Base-by-base conservation (phyloP, 2,113 vertebrate species). In the Maccullochella peelii region DNA sequence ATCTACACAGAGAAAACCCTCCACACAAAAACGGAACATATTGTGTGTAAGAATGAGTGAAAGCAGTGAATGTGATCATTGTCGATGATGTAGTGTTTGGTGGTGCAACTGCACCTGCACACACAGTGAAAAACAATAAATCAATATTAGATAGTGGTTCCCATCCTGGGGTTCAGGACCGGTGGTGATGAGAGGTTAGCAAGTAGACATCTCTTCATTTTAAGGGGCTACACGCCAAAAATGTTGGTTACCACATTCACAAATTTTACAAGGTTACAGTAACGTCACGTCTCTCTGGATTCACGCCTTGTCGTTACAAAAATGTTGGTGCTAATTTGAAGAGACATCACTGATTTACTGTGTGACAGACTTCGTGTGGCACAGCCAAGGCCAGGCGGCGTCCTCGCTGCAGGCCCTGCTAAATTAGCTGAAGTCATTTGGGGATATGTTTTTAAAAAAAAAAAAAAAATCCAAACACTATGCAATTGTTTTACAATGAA, bases 41-140 rank as follows among this genome's bases (percentile, higher is more conserved):
- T 67, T 11, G 54, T 30, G 36, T 6, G 6, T 2, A 20, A 18
- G 42, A 57, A 82, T 30, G n/a, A 68, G n/a, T 36, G 50, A 42
- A 50, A 33, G 62, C 38, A 16, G 27, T n/a, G 47, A 73, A 67
- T 59, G 23, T 23, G 25, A 80, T 58, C 7, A 49, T 62, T 58
- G 75, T 40, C 62, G 25, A 47, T 89, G 71, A 83, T 52, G 72
- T 63, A 77, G 77, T 50, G 33, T 84, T 86, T 70, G 58, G 50
- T 78, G 69, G 66, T 50, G 38, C 65, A 36, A 55, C 52, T 36
- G 2, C n/a, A n/a, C 21, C 42, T 23, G 71, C 14, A 47, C 25
- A 18, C 23, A 58, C 9, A 55, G 47, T 42, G 27, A 80, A 42
- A 85, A 69, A 70, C 70, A 75, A 61, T 54, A 30, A 65, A 82